phyloP scores from a whole-genome alignment of 1,140 invertebrate species.

The Adelges cooleyi region DNA sequence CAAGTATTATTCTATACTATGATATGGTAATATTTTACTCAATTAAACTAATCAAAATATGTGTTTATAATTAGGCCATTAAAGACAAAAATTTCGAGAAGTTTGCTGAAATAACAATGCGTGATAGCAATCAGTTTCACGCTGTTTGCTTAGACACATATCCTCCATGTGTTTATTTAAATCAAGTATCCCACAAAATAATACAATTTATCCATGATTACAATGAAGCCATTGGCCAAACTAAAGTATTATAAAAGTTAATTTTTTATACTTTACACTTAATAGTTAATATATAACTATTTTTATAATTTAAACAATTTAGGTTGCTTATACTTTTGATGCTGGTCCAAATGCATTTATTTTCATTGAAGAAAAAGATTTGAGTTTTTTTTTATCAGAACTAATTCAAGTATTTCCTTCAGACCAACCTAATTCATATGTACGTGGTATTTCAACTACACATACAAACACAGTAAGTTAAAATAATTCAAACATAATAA shows the following conservation, averaged over 20 bases:
- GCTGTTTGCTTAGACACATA: constrained; percentile 87
- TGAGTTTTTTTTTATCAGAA: constrained; percentile 52
- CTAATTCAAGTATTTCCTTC: constrained; percentile 63
- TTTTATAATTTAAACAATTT: constrained; percentile 17
- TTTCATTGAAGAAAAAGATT: constrained; percentile 67
- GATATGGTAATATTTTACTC: not conserved
- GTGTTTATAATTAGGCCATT: constrained; percentile 51
- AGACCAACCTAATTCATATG: constrained; percentile 20
- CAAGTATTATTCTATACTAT: constrained; percentile 38
- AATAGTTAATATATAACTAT: not conserved
- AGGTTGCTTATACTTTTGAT: constrained; percentile 93
- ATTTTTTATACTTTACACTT: not conserved
- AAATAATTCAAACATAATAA: not conserved
- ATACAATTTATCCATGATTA: constrained; percentile 69
- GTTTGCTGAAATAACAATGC: constrained; percentile 92
- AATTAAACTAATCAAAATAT: not conserved
- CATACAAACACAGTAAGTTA: not conserved
- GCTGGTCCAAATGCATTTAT: constrained; percentile 93
- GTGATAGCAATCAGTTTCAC: constrained; percentile 97
- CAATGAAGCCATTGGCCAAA: constrained; percentile 52
- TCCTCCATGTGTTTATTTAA: constrained; percentile 89
- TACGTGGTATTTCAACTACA: not conserved
- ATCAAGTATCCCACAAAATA: constrained; percentile 69
- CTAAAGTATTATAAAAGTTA: constrained; percentile 43
- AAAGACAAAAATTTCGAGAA: constrained; percentile 62